Conservation (phyloP, 2,888 invertebrate genomes). For the Orthosia gothica region DNA sequence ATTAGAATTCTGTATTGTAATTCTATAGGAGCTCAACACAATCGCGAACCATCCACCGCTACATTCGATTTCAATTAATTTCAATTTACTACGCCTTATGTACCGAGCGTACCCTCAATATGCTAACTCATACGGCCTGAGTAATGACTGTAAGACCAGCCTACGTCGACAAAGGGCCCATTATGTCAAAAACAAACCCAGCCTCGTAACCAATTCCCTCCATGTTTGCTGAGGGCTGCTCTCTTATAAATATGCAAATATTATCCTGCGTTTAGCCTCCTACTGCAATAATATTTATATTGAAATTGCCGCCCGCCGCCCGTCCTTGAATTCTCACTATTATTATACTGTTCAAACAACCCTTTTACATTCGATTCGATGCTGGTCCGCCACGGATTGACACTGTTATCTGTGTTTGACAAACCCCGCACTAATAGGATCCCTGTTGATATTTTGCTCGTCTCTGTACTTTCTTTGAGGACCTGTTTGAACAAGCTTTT, state of each 20-base stretch:
- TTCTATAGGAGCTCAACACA: constrained; percentile 50
- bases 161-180: constrained; percentile 84
- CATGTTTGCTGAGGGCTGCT: constrained; percentile 88
- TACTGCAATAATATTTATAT: constrained; percentile 90
- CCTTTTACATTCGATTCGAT: constrained; percentile 78
- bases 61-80: constrained; percentile 69
- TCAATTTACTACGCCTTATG: constrained; percentile 67
- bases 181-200: constrained; percentile 88
- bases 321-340: constrained; percentile 86
- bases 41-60: constrained; percentile 48
- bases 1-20: constrained; percentile 37
- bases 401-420: constrained; percentile 79
- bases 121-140: constrained; percentile 80
- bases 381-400: constrained; percentile 70
- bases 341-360: constrained; percentile 86
- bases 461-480: constrained; percentile 39
- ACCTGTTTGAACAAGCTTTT: constrained; percentile 48
- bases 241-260: constrained; percentile 91
- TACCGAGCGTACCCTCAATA: constrained; percentile 68
- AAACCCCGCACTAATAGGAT: constrained; percentile 74
- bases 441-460: constrained; percentile 66
- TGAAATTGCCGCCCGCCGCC: constrained; percentile 82
- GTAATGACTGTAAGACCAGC: constrained; percentile 81
- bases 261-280: constrained; percentile 87
- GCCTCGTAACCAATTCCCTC: constrained; percentile 83